These are phyloP conservation scores for Cossypha dichroa DNA, from an alignment of 2,797 vertebrate species.

Conservation along the genomic window DNA sequence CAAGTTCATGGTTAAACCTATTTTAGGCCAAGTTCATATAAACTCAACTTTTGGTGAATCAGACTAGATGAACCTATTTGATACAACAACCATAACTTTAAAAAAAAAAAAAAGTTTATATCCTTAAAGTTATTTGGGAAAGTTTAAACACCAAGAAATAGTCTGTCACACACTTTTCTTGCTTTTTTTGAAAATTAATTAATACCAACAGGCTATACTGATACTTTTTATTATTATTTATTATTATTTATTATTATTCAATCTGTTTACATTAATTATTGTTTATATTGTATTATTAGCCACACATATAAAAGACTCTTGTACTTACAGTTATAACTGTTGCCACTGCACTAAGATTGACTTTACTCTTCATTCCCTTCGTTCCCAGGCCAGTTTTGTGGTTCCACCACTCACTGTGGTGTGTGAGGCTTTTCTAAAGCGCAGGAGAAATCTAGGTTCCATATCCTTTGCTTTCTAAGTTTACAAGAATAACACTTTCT, in stretches of 20 bases:
- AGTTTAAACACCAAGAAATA: background rate
- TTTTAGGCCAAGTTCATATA: background rate
- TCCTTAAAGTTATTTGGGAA: background rate
- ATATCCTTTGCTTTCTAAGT: background rate
- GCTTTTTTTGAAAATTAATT: background rate
- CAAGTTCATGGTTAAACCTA: background rate
- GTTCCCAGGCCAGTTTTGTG: background rate
- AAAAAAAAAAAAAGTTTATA: background rate
- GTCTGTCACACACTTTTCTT: background rate
- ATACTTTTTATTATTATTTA: background rate
- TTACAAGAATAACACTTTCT: background rate
- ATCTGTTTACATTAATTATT: background rate
- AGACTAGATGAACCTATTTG: background rate
- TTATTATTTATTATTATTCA: background rate
- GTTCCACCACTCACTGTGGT: background rate
- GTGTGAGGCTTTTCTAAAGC: background rate
- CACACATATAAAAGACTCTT: accelerated
- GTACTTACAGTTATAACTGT: background rate
- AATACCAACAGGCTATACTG: background rate
- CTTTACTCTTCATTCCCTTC: background rate
- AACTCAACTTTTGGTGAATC: background rate
- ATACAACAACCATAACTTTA: background rate
- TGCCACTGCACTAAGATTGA: background rate
- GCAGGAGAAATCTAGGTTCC: background rate
- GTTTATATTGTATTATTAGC: background rate